phyloP scores from a whole-genome alignment of 2,797 vertebrate genomes.

The Lates japonicus region DNA sequence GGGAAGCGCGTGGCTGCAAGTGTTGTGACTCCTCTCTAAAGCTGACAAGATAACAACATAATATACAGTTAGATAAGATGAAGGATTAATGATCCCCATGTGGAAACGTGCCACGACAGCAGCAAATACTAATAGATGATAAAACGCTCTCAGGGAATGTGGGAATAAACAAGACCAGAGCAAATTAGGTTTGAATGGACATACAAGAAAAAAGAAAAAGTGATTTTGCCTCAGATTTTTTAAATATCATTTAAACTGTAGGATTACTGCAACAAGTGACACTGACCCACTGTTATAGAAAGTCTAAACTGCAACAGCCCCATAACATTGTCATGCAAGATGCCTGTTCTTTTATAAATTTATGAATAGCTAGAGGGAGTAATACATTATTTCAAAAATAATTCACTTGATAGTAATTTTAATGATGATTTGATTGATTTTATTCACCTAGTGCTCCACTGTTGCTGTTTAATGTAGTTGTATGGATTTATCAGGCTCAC shows the following conservation, averaged over 20 bases:
- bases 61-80: constrained; percentile 28
- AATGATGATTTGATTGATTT: constrained; percentile 2
- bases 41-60: constrained; percentile 44
- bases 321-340: background rate
- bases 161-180: constrained; percentile 15
- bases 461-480: background rate
- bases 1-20: background rate
- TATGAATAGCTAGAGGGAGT: background rate
- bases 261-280: background rate
- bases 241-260: background rate
- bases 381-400: constrained; percentile 8
- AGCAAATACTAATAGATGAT: constrained; percentile 24
- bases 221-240: background rate
- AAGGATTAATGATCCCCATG: constrained; percentile 43
- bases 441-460: background rate
- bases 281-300: background rate
- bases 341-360: constrained; percentile 1
- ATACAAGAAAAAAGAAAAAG: background rate
- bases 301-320: background rate
- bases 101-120: constrained; percentile 26
- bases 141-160: constrained; percentile 17
- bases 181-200: background rate
- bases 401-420: background rate
- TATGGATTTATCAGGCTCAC: background rate
- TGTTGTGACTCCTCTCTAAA: constrained; percentile 45